Percentiles rank a stretch among this genome's conserved stretches.
phyloP scores from a whole-genome alignment of 2,797 vertebrate species.

The Arvicola amphibius region DNA sequence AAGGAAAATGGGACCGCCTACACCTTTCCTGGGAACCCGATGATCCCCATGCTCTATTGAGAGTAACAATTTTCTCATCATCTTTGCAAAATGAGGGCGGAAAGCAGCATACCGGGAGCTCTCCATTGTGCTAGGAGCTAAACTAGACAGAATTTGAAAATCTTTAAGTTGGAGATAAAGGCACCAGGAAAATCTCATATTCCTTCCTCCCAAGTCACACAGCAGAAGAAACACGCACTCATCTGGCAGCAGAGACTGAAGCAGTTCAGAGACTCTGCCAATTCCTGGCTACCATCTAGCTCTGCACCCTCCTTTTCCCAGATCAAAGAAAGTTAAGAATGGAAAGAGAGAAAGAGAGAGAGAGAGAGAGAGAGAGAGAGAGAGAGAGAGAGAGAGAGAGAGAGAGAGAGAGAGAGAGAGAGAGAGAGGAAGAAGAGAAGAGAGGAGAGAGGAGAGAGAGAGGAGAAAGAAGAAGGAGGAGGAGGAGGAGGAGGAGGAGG shows the following conservation, averaged over 20 bases:
- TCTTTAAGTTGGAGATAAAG: neutral
- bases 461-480: no score
- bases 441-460: no score
- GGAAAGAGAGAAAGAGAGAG: neutral
- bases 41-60: neutral
- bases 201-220: neutral
- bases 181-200: neutral
- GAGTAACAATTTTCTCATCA: neutral
- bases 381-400: no score
- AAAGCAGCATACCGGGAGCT: neutral
- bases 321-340: neutral
- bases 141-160: neutral
- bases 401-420: neutral
- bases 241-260: neutral
- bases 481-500: no score
- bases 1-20: neutral
- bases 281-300: neutral
- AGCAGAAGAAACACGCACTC: neutral
- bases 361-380: no score
- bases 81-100: neutral
- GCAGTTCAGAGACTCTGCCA: neutral
- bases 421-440: neutral
- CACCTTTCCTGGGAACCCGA: neutral
- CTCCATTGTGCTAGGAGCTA: neutral
- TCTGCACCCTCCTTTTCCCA: neutral